Conservation (phyloP, 2,797 vertebrate species). For the Tokudaia tokunoshimensis region DNA sequence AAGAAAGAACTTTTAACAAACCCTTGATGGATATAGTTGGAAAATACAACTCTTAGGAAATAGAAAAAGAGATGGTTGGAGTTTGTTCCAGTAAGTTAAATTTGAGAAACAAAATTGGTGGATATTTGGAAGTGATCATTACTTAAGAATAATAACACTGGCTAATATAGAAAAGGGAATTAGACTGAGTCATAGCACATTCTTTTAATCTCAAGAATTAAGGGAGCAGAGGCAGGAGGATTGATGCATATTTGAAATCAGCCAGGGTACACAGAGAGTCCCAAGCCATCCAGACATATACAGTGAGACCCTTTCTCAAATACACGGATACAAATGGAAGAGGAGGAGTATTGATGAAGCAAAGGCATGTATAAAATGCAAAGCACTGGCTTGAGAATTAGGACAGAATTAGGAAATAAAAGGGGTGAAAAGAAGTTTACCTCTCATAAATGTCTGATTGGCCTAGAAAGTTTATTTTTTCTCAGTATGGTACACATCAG, state of each 20-base stretch:
- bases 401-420: neutral
- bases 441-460: neutral
- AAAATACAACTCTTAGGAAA: constrained; percentile 49
- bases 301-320: neutral
- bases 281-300: neutral
- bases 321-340: neutral
- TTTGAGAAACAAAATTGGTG: constrained; percentile 37
- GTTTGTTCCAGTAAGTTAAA: constrained; percentile 23
- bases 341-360: neutral
- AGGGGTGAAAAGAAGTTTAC: neutral
- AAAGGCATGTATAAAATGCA: constrained; percentile 22
- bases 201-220: neutral
- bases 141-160: neutral
- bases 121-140: neutral
- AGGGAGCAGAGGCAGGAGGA: neutral
- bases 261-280: neutral
- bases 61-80: neutral
- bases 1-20: neutral
- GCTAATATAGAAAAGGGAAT: neutral
- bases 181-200: neutral
- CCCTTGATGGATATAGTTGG: neutral
- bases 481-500: neutral
- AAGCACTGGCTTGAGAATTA: constrained; percentile 13
- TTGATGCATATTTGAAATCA: neutral
- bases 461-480: neutral